Evolutionary conservation across 2,113 vertebrate species (phyloP).

Genomic region (Pollimyrus isidori): DNA sequence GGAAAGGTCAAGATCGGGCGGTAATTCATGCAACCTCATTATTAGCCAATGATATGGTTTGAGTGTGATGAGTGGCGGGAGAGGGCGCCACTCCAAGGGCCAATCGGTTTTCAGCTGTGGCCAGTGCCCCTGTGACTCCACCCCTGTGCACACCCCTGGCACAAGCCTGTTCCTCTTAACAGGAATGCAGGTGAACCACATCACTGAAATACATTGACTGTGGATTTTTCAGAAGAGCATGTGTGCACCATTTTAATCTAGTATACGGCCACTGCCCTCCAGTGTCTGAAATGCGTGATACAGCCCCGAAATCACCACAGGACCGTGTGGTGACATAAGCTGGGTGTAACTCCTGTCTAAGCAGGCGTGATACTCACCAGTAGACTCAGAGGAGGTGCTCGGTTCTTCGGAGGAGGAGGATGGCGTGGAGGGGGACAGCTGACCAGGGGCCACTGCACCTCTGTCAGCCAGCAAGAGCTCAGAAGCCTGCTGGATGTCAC

Average conservation of each 20-base stretch:
- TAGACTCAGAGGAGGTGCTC: conserved; percentile 59
- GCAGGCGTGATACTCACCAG: conserved; percentile 48
- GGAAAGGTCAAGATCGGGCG: neutral
- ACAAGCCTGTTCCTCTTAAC: neutral
- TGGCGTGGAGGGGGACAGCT: conserved; percentile 46
- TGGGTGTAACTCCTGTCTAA: neutral
- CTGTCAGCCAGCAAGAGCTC: conserved; percentile 75
- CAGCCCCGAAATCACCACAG: neutral
- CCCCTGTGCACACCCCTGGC: neutral
- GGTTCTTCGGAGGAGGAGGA: conserved; percentile 63
- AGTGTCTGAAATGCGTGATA: neutral
- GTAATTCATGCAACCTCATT: neutral
- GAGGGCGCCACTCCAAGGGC: neutral
- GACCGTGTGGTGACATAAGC: neutral
- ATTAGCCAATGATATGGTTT: neutral
- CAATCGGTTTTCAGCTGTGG: neutral
- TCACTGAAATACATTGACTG: neutral
- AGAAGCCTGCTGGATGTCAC: conserved; percentile 70
- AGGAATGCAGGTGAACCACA: neutral
- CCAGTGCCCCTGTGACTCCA: neutral
- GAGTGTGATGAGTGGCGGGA: neutral
- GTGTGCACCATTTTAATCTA: neutral
- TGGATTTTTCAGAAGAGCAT: neutral
- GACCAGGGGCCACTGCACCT: conserved; percentile 61
- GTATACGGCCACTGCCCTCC: neutral